A percentile compares a stretch with the other conserved stretches of the same genome.
These are phyloP conservation scores for Triplophysa dalaica DNA, from an alignment of 2,113 vertebrate genomes.

Conservation along the genomic window DNA sequence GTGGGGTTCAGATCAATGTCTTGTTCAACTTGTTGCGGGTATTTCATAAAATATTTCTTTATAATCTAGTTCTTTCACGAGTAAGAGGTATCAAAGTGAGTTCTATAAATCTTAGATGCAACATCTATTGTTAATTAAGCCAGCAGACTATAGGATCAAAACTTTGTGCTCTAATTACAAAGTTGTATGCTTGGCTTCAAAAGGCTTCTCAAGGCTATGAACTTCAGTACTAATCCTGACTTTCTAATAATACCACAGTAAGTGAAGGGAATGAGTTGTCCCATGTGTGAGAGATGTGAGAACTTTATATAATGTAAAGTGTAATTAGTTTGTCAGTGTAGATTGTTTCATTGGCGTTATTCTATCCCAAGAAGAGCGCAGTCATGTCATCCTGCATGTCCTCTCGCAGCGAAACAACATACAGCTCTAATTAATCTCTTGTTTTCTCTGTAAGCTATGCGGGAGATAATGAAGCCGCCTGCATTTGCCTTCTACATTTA, in stretches of 20 bases:
- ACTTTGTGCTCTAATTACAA: constrained; percentile 30
- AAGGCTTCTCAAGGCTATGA: constrained; percentile 8
- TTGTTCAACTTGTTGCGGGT: background rate
- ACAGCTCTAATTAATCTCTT: constrained; percentile 38
- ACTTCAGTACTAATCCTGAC: constrained; percentile 9
- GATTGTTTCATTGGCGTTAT: constrained; percentile 38
- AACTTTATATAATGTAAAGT: constrained; percentile 33
- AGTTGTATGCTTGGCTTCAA: constrained; percentile 27
- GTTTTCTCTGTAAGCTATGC: constrained; percentile 44
- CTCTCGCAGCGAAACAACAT: background rate
- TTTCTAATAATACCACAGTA: constrained; percentile 29
- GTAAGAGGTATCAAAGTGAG: constrained; percentile 11
- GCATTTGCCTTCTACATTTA: constrained; percentile 41
- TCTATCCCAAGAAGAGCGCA: constrained; percentile 38
- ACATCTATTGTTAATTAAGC: constrained; percentile 22
- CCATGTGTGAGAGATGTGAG: background rate
- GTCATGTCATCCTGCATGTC: constrained; percentile 12
- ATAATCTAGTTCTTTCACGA: constrained; percentile 4
- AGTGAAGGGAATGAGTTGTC: constrained; percentile 14
- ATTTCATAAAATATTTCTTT: constrained; percentile 1
- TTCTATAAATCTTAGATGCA: constrained; percentile 12
- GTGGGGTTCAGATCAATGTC: background rate
- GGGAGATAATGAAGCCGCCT: constrained; percentile 42
- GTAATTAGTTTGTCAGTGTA: constrained; percentile 39
- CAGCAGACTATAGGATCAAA: constrained; percentile 23